Conservation (phyloP, 2,113 vertebrate species). For the Entosphenus tridentatus region DNA sequence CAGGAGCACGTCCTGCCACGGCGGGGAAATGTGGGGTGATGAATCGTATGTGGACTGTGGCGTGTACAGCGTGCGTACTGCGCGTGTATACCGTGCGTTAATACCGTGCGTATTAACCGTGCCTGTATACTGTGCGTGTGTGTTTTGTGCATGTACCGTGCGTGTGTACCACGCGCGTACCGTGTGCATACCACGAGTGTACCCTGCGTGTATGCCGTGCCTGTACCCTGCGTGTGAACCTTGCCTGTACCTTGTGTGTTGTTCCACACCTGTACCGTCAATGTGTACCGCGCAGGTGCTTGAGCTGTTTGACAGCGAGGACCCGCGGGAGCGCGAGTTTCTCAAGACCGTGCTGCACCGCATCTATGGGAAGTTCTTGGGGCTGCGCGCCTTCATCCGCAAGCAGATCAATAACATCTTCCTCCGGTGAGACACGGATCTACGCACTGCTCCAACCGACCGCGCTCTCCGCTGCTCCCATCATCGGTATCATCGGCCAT, state of each 20-base stretch:
- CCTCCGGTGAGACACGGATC: conserved; percentile 31
- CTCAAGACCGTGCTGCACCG: conserved; percentile 74
- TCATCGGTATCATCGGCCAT: background rate
- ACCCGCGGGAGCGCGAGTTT: conserved; percentile 64
- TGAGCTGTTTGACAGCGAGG: conserved; percentile 67
- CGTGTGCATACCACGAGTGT: background rate
- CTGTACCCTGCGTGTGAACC: background rate
- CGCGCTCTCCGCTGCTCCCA: conserved; percentile 1
- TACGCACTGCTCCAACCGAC: background rate
- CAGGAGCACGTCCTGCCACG: no score
- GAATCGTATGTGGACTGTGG: no score
- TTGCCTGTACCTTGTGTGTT: background rate
- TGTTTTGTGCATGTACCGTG: background rate
- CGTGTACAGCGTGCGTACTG: no score
- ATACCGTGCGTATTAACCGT: no score
- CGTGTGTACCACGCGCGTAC: background rate
- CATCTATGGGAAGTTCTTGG: conserved; percentile 68
- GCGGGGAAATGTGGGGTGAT: no score
- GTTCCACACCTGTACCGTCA: background rate
- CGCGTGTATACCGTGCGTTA: no score
- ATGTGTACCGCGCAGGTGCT: conserved; percentile 28
- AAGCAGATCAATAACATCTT: conserved; percentile 87
- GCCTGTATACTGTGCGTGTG: no score
- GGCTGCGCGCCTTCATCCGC: conserved; percentile 61
- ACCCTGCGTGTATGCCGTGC: background rate